Evolutionary conservation across 2,113 vertebrate species (phyloP).

Genomic region (Galemys pyrenaicus): DNA sequence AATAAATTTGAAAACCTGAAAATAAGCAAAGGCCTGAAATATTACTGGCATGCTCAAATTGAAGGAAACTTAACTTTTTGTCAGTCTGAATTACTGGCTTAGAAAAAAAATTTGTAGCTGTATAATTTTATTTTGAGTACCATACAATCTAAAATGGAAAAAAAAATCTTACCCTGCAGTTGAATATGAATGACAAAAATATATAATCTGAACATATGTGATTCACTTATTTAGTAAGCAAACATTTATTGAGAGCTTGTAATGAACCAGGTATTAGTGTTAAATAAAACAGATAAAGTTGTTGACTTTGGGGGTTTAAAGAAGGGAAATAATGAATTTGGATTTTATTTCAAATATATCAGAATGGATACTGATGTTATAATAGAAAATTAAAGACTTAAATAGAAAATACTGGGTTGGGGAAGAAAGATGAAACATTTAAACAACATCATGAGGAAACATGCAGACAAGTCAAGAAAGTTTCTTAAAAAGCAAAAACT

Average conservation of each 20-base stretch:
- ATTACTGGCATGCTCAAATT: neutral
- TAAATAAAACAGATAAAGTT: neutral
- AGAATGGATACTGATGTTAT: neutral
- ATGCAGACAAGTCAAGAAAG: neutral
- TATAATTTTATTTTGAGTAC: neutral
- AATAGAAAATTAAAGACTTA: neutral
- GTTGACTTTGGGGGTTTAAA: neutral
- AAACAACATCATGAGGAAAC: neutral
- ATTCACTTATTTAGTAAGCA: neutral
- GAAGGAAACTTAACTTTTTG: neutral
- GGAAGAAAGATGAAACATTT: neutral
- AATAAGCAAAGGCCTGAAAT: neutral
- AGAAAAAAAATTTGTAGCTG: neutral
- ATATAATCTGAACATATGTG: neutral
- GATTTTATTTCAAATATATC: neutral
- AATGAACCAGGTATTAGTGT: neutral
- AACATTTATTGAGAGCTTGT: neutral
- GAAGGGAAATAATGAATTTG: neutral
- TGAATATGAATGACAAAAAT: neutral
- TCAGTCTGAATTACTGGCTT: neutral
- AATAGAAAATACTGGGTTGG: neutral
- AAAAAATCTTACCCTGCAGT: neutral
- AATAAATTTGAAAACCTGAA: neutral
- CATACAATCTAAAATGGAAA: conserved; percentile 16
- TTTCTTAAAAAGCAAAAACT: conserved; percentile 4